Conservation (phyloP, 2,797 vertebrate genomes). For the Parambassis ranga region DNA sequence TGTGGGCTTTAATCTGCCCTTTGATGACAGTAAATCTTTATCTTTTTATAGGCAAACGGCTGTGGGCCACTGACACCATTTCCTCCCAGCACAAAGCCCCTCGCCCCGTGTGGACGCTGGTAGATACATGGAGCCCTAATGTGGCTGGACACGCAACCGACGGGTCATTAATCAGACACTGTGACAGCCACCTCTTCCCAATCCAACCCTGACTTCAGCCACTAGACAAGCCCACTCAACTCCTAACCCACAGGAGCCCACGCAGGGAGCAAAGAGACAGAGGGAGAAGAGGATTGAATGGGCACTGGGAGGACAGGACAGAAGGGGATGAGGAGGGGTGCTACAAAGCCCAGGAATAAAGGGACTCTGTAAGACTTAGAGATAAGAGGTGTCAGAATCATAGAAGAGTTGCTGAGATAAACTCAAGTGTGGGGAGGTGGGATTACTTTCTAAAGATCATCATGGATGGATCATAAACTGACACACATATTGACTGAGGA, state of each 20-base stretch:
- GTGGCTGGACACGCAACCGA: constrained; percentile 98
- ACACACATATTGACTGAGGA: not conserved
- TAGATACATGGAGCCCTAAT: constrained; percentile 99
- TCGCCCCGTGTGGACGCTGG: constrained; percentile 90
- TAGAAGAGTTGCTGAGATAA: constrained; percentile 17
- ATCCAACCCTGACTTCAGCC: constrained; percentile 74
- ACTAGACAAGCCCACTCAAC: constrained; percentile 73
- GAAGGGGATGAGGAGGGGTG: constrained; percentile 46
- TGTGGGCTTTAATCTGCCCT: constrained; percentile 99
- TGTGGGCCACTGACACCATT: constrained; percentile 98
- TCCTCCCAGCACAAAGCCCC: constrained; percentile 99
- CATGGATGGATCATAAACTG: constrained; percentile 1
- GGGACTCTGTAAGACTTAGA: constrained; percentile 31
- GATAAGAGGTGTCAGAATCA: constrained; percentile 46
- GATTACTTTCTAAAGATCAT: constrained; percentile 19
- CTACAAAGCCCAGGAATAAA: constrained; percentile 43
- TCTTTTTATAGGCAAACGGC: constrained; percentile 99
- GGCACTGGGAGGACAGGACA: constrained; percentile 50
- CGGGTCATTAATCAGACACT: constrained; percentile 99
- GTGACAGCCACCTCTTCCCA: constrained; percentile 95
- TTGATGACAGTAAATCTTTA: constrained; percentile 99
- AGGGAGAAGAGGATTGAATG: constrained; percentile 57
- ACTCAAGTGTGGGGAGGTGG: not conserved
- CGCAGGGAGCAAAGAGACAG: constrained; percentile 54
- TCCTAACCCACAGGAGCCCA: constrained; percentile 77